Evolutionary conservation across 2,797 vertebrate species (phyloP).

Genomic region (Rhinatrema bivittatum): DNA sequence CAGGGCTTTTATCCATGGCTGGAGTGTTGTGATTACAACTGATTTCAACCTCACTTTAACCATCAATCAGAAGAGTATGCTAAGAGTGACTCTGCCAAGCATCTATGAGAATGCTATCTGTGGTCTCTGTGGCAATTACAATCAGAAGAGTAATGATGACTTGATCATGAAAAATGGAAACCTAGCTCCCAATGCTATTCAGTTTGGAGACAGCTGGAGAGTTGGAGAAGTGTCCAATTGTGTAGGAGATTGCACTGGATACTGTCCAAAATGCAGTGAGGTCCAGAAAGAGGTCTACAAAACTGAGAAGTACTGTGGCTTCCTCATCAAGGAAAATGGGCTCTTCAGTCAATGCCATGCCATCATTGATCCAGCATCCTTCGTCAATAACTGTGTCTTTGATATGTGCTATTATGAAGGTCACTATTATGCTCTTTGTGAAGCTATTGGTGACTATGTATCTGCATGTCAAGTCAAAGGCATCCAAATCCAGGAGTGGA

Average conservation of each 20-base stretch:
- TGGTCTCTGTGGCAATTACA: slow-evolving; percentile 60
- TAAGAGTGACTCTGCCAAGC: slow-evolving; percentile 39
- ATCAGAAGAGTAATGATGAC: slow-evolving; percentile 43
- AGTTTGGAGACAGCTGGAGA: slow-evolving; percentile 48
- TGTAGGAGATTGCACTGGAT: slow-evolving; percentile 32
- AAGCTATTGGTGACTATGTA: slow-evolving; percentile 31
- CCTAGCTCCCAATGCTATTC: not conserved
- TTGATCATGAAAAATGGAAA: slow-evolving; percentile 30
- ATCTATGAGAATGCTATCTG: slow-evolving; percentile 44
- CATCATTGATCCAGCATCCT: slow-evolving; percentile 32
- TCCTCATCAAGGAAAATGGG: slow-evolving; percentile 33
- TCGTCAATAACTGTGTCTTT: slow-evolving; percentile 45
- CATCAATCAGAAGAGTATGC: slow-evolving; percentile 46
- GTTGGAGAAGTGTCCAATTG: slow-evolving; percentile 40
- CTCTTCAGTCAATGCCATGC: slow-evolving; percentile 44
- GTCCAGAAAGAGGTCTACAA: slow-evolving; percentile 36
- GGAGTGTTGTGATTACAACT: slow-evolving; percentile 36
- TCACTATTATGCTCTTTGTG: slow-evolving; percentile 33
- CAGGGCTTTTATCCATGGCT: slow-evolving; percentile 30
- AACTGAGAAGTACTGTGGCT: slow-evolving; percentile 38
- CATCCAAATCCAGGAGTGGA: slow-evolving; percentile 41
- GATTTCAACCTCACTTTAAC: slow-evolving; percentile 46
- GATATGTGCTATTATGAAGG: slow-evolving; percentile 45
- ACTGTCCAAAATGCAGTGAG: slow-evolving; percentile 42
- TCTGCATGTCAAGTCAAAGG: slow-evolving; percentile 37